Conservation (phyloP, 2,113 vertebrate genomes). For the Clarias magur region DNA sequence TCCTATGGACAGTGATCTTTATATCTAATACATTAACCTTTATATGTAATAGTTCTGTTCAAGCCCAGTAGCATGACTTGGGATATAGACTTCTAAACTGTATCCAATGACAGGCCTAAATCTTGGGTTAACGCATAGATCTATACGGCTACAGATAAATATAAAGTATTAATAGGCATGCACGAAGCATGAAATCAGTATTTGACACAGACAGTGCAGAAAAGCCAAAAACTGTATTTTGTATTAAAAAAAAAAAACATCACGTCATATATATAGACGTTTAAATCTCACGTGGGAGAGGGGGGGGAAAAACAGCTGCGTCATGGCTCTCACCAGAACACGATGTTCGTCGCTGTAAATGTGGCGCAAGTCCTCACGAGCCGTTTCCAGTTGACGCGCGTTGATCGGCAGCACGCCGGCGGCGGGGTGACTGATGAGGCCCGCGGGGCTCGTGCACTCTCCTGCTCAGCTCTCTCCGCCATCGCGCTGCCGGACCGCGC, state of each 20-base stretch:
- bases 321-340: constrained; percentile 80
- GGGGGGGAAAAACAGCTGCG: constrained; percentile 48
- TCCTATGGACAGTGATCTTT: neutral
- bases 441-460: neutral
- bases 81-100: neutral
- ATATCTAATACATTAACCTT: too few species aligned
- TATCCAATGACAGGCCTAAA: constrained; percentile 2
- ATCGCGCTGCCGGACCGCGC: constrained; percentile 45
- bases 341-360: constrained; percentile 80
- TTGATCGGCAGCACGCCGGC: neutral
- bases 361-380: constrained; percentile 74
- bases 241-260: neutral
- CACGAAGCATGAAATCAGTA: neutral
- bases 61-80: neutral
- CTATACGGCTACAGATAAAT: neutral
- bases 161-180: neutral
- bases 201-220: neutral
- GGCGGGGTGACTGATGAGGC: constrained; percentile 7
- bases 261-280: neutral
- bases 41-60: too few species aligned
- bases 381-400: constrained; percentile 79
- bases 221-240: neutral
- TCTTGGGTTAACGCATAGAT: neutral
- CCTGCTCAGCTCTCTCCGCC: constrained; percentile 31
- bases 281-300: neutral